Conservation (phyloP, 2,888 invertebrate species). For the Drosophila setosimentum region DNA sequence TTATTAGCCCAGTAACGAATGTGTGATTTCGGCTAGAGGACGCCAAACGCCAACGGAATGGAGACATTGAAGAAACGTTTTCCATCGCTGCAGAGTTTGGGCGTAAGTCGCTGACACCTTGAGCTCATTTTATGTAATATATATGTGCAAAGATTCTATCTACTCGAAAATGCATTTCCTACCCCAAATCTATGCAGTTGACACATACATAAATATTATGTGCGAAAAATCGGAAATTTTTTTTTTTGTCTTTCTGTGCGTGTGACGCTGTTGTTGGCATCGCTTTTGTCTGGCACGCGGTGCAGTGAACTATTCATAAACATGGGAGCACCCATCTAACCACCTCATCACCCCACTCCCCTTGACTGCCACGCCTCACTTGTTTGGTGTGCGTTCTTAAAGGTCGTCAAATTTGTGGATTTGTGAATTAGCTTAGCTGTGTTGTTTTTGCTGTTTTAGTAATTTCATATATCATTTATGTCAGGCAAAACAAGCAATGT, state of each 20-base stretch:
- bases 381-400: conserved; percentile 61
- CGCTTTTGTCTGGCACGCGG: conserved; percentile 31
- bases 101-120: conserved; percentile 84
- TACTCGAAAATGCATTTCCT: background rate
- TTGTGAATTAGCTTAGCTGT: conserved; percentile 53
- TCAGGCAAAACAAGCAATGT: conserved; percentile 31
- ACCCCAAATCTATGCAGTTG: conserved; percentile 36
- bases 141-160: background rate
- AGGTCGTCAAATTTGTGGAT: conserved; percentile 67
- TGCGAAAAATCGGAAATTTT: conserved; percentile 19
- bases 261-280: conserved; percentile 16
- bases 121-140: conserved; percentile 45
- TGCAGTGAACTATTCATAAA: conserved; percentile 50
- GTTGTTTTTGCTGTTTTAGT: conserved; percentile 15
- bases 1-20: conserved; percentile 38
- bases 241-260: conserved; percentile 22
- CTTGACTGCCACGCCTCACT: conserved; percentile 26
- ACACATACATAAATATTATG: conserved; percentile 15
- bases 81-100: conserved; percentile 86
- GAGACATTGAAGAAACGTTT: conserved; percentile 86
- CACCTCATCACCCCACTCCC: background rate
- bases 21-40: conserved; percentile 18
- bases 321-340: conserved; percentile 9
- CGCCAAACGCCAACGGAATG: conserved; percentile 56
- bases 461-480: conserved; percentile 57